These are phyloP conservation scores for Trachelus troglodyta DNA, from an alignment of 2,888 invertebrate species.

Conservation along the genomic window DNA sequence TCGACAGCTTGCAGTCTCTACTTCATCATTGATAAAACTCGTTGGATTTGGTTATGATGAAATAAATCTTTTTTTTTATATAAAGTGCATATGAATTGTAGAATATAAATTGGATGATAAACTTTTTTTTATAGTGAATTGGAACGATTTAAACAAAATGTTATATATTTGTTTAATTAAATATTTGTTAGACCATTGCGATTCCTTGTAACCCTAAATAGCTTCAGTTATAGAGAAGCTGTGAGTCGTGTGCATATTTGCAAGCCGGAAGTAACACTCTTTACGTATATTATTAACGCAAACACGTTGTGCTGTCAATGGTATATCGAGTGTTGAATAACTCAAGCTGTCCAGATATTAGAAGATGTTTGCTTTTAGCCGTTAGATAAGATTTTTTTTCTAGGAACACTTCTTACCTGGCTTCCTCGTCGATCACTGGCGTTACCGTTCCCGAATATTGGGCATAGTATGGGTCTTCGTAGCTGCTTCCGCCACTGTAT, in stretches of 20 bases:
- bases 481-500: conserved; percentile 73
- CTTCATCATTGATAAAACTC: not conserved
- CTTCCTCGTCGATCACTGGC: conserved; percentile 92
- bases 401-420: conserved; percentile 70
- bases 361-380: not conserved
- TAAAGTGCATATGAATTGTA: not conserved
- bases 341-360: not conserved
- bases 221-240: not conserved
- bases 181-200: not conserved
- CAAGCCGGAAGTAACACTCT: not conserved
- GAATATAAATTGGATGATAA: conserved; percentile 11
- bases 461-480: conserved; percentile 89
- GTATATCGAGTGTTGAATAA: not conserved
- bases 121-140: conserved; percentile 4
- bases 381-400: not conserved
- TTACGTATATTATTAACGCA: not conserved
- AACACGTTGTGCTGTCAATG: not conserved
- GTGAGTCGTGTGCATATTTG: not conserved
- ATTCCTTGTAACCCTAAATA: not conserved
- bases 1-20: not conserved
- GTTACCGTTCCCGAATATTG: conserved; percentile 86
- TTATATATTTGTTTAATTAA: not conserved
- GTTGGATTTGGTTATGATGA: not conserved
- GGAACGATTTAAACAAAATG: not conserved
- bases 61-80: not conserved